A percentile compares a stretch with the other conserved stretches of the same genome.
Evolutionary conservation across 2,888 invertebrate species (phyloP).

Genomic region (Anagyrus pseudococci): DNA sequence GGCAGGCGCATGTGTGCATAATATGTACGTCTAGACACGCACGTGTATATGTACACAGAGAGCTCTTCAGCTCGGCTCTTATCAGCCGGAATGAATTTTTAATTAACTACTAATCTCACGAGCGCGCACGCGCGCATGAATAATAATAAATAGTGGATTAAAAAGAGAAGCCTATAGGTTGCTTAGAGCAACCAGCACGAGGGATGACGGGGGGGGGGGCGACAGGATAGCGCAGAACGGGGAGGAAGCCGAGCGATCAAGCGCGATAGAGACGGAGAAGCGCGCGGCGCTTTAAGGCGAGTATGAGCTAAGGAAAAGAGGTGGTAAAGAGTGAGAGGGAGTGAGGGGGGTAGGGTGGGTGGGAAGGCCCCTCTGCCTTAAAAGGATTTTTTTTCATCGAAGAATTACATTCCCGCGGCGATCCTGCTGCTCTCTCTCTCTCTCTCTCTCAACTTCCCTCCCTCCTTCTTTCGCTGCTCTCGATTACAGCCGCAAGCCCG

Average conservation of each 20-base stretch:
- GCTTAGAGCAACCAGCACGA: too few species aligned
- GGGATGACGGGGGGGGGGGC: too few species aligned
- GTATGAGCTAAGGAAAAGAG: too few species aligned
- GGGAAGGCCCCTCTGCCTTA: slow-evolving; percentile 2
- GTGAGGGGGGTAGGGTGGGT: background rate
- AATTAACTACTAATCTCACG: slow-evolving; percentile 11
- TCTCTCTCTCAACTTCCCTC: slow-evolving; percentile 36
- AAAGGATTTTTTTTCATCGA: slow-evolving; percentile 21
- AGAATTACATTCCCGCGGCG: slow-evolving; percentile 34
- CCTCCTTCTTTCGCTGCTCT: too few species aligned
- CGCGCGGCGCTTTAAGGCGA: background rate
- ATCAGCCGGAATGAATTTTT: slow-evolving; percentile 22
- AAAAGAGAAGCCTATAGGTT: too few species aligned
- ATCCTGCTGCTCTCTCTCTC: slow-evolving; percentile 26
- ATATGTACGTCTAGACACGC: too few species aligned
- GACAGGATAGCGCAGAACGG: background rate
- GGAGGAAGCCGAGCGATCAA: slow-evolving; percentile 9
- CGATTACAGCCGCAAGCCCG: slow-evolving; percentile 27
- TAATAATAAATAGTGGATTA: slow-evolving; percentile 23
- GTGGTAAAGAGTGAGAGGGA: background rate
- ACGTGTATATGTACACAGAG: background rate
- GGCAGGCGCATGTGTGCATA: too few species aligned
- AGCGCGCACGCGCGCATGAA: background rate
- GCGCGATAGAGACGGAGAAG: slow-evolving; percentile 1
- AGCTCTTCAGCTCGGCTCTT: background rate